Base-by-base conservation (phyloP, 2,888 invertebrate species). In the Chrysotoxum bicinctum region DNA sequence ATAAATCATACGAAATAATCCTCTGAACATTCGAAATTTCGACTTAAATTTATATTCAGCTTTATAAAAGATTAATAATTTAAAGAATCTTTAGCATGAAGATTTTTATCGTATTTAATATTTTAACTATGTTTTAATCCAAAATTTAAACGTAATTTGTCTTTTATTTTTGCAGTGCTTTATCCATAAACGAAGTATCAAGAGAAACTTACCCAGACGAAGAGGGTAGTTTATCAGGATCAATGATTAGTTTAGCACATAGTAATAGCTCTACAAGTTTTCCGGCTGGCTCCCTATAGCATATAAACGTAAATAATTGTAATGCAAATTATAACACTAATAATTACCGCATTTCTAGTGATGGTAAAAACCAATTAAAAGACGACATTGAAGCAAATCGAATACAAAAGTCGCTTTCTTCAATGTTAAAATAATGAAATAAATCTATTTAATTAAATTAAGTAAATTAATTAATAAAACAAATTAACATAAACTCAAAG, bases 231-330 rank as follows among this genome's bases (percentile, higher is more conserved):
- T 94, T 98, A 89, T 97, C 98, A 81, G 98, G 98, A 90, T 98
- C 98, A 89, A 97, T 98, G 96, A 94, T 97, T 90, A 98, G 98
- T 93, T 95, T 98, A 92, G 97, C 97, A 88, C 97, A 97, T 94
- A 97, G 97, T 94, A 97, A 97, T 94, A 98, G 97, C 93, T 97
- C 97, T 90, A 96, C 97, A 90, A 96, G 96, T 93, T 97, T 97
- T 93, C 97, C 97, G 88, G 96, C 96, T 91, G 95, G 95, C 92
- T 95, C 95, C 93, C 94, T 95, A 91, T 95, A 94, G 93, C 92
- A 92, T 89, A 91, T 88, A 89, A 89, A 89, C 88, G 80, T 74
- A 88, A 90, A 87, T 87, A 87, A 89, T 89, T 90, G 89, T 88
- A 90, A 90, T 89, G 89, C 89, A 89, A 90, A 89, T 90, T 90